Evolutionary conservation across 2,888 invertebrate species (phyloP).

Genomic region (Erebia aethiops): DNA sequence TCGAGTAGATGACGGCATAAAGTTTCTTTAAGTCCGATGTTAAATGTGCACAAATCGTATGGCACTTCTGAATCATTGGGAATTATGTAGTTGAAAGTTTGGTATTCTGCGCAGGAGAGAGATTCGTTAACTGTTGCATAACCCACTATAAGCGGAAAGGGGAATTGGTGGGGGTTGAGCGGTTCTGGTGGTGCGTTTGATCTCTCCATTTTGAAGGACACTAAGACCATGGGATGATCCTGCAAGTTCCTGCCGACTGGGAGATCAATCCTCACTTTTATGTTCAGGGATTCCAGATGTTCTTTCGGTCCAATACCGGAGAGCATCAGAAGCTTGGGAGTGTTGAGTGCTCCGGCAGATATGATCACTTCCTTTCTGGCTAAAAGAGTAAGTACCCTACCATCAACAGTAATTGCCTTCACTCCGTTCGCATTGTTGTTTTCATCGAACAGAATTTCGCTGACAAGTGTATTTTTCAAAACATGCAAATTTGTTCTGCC

Average conservation of each 20-base stretch:
- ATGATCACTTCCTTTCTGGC: slow-evolving; percentile 54
- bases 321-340: slow-evolving; percentile 48
- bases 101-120: slow-evolving; percentile 48
- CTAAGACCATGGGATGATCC: slow-evolving; percentile 46
- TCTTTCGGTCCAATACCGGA: slow-evolving; percentile 50
- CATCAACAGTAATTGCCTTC: slow-evolving; percentile 35
- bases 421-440: slow-evolving; percentile 47
- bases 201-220: slow-evolving; percentile 43
- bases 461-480: slow-evolving; percentile 43
- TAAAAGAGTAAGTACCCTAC: slow-evolving; percentile 34
- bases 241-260: slow-evolving; percentile 56
- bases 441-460: slow-evolving; percentile 45
- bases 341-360: slow-evolving; percentile 63
- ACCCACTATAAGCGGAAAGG: slow-evolving; percentile 40
- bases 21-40: slow-evolving; percentile 65
- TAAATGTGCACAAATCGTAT: slow-evolving; percentile 58
- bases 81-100: slow-evolving; percentile 40
- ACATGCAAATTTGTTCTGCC: slow-evolving; percentile 79
- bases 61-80: slow-evolving; percentile 27
- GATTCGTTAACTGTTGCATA: slow-evolving; percentile 47
- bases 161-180: slow-evolving; percentile 43
- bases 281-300: slow-evolving; percentile 66
- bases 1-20: slow-evolving; percentile 47
- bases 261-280: slow-evolving; percentile 48
- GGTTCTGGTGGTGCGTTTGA: slow-evolving; percentile 62